Conservation (phyloP, 2,888 invertebrate genomes). For the Odontocerum albicorne region DNA sequence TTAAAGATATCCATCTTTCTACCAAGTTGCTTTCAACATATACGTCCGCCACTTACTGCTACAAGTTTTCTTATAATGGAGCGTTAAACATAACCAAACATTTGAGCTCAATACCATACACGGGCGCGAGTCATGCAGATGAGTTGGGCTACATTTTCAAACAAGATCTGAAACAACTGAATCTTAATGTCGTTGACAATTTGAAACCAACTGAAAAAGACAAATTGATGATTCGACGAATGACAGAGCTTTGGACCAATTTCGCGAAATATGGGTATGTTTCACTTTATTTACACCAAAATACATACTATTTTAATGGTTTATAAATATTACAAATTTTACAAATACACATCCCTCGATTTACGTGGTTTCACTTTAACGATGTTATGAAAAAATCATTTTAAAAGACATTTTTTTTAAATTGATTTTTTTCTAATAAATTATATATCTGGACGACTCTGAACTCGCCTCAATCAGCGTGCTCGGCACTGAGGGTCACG, state of each 20-base stretch:
- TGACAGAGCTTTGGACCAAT: conserved; percentile 23
- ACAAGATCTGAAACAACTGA: background rate
- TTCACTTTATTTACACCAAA: too few species aligned
- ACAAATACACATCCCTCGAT: too few species aligned
- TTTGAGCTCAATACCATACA: conserved; percentile 3
- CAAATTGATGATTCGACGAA: background rate
- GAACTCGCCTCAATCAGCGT: too few species aligned
- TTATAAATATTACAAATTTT: too few species aligned
- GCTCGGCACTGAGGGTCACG: too few species aligned
- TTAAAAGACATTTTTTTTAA: too few species aligned
- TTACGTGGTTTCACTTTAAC: too few species aligned
- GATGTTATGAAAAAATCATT: too few species aligned
- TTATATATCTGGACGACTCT: too few species aligned
- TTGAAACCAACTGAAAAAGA: conserved; percentile 5
- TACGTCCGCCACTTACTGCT: conserved; percentile 11
- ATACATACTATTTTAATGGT: too few species aligned
- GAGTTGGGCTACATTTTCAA: conserved; percentile 17
- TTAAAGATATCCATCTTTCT: conserved; percentile 1
- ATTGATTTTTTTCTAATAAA: too few species aligned
- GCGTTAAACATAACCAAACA: conserved; percentile 4
- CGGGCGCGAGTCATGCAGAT: conserved; percentile 21
- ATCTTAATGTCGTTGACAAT: too few species aligned
- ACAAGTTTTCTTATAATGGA: conserved; percentile 17
- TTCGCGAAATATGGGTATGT: conserved; percentile 26
- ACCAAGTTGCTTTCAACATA: conserved; percentile 4